phyloP scores from a whole-genome alignment of 2,113 vertebrate species.

The Puffinus mauretanicus region DNA sequence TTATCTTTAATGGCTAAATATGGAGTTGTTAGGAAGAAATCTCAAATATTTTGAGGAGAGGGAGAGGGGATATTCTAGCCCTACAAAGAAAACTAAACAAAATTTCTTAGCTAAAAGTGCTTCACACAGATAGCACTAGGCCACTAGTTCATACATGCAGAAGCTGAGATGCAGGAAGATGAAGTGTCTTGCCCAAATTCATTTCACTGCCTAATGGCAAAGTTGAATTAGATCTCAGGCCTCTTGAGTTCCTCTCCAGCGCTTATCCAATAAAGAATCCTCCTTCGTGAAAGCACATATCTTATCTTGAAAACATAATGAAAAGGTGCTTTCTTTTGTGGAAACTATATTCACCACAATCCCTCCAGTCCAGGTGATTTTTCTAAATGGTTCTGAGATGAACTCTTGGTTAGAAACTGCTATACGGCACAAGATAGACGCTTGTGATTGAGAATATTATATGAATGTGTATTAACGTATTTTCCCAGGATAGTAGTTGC shows the following conservation, averaged over 20 bases:
- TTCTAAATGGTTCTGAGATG: not conserved
- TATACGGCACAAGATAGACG: not conserved
- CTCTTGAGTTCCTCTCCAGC: not conserved
- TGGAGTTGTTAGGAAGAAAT: not conserved
- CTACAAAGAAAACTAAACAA: not conserved
- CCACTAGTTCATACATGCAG: rapidly evolving
- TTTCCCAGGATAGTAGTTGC: not conserved
- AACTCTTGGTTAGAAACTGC: not conserved
- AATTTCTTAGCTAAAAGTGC: not conserved
- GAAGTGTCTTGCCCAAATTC: not conserved
- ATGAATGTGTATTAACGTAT: not conserved
- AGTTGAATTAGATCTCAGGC: not conserved
- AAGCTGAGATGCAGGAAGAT: not conserved
- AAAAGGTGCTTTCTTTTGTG: not conserved
- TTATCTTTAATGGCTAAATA: not conserved
- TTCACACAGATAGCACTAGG: not conserved
- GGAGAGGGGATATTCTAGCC: not conserved
- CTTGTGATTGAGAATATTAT: not conserved
- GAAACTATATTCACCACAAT: not conserved
- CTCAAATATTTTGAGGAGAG: not conserved
- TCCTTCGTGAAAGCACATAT: not conserved
- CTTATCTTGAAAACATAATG: not conserved
- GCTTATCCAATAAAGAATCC: not conserved
- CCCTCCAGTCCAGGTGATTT: not conserved
- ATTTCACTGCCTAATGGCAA: not conserved